These are phyloP conservation scores for Lepidonotus clava DNA, from an alignment of 2,888 invertebrate genomes.

Conservation along the genomic window DNA sequence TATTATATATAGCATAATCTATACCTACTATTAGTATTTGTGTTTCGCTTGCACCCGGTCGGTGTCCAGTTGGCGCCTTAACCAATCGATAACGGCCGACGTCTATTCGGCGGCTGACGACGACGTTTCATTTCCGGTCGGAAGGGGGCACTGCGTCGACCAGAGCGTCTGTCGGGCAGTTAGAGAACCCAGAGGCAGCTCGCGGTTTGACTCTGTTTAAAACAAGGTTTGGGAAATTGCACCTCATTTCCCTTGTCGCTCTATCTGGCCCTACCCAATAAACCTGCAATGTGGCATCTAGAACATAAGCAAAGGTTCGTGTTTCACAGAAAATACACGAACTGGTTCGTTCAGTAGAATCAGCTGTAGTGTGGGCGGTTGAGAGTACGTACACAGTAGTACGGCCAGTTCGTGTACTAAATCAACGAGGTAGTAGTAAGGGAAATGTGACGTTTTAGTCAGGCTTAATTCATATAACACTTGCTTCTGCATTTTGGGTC, in stretches of 20 bases:
- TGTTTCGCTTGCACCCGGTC: not conserved
- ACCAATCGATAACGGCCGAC: not conserved
- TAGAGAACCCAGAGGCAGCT: not conserved
- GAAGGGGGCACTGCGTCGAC: not conserved
- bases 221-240: slow-evolving; percentile 44
- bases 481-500: too few species aligned
- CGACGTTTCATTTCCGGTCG: slow-evolving; percentile 32
- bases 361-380: not conserved
- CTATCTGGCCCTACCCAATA: not conserved
- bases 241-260: not conserved
- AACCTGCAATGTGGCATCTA: not conserved
- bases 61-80: not conserved
- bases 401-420: too few species aligned
- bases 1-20: too few species aligned
- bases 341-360: not conserved
- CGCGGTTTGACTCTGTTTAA: slow-evolving; percentile 35
- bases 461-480: too few species aligned
- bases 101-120: not conserved
- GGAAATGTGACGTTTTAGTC: too few species aligned
- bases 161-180: not conserved
- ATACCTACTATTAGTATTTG: not conserved
- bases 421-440: not conserved
- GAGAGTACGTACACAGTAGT: too few species aligned
- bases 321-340: too few species aligned
- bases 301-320: too few species aligned